A percentile compares a stretch with the other conserved stretches of the same genome.
phyloP scores from a whole-genome alignment of 2,888 invertebrate genomes.

The Polymixis lichenea region DNA sequence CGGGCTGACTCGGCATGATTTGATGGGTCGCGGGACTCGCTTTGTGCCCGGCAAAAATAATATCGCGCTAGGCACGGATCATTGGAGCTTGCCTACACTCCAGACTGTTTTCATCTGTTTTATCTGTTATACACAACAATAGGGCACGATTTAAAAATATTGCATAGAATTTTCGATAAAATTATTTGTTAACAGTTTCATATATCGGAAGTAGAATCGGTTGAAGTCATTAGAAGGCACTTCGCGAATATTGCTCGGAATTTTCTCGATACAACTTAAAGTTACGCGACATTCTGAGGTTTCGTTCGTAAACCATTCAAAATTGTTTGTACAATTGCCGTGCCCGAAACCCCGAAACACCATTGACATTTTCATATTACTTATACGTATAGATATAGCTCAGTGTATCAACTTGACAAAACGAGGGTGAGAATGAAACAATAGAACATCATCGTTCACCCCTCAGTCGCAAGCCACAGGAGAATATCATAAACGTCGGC shows the following conservation, averaged over 20 bases:
- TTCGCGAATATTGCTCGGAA: background rate
- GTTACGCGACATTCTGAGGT: background rate
- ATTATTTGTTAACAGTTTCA: conserved; percentile 16
- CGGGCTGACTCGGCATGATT: conserved; percentile 76
- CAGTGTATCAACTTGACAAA: conserved; percentile 83
- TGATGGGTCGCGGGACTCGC: conserved; percentile 77
- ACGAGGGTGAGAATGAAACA: conserved; percentile 87
- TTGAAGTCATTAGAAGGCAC: conserved; percentile 5
- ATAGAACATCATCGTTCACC: conserved; percentile 84
- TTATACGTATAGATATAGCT: conserved; percentile 61
- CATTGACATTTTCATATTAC: conserved; percentile 66
- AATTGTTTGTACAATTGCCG: conserved; percentile 47
- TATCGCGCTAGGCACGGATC: conserved; percentile 79
- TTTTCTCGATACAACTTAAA: background rate
- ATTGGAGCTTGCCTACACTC: conserved; percentile 81
- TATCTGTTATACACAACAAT: conserved; percentile 76
- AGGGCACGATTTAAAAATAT: conserved; percentile 79
- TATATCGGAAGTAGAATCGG: background rate
- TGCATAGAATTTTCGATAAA: conserved; percentile 54
- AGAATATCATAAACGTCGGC: conserved; percentile 90
- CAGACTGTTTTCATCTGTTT: conserved; percentile 81
- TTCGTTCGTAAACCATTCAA: conserved; percentile 13
- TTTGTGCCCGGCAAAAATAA: conserved; percentile 80
- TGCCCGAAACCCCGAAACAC: conserved; percentile 49
- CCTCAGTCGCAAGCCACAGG: conserved; percentile 85